Percentiles rank a stretch among this genome's conserved stretches.
phyloP scores from a whole-genome alignment of 2,888 invertebrate genomes.

The Hartigia nigra region DNA sequence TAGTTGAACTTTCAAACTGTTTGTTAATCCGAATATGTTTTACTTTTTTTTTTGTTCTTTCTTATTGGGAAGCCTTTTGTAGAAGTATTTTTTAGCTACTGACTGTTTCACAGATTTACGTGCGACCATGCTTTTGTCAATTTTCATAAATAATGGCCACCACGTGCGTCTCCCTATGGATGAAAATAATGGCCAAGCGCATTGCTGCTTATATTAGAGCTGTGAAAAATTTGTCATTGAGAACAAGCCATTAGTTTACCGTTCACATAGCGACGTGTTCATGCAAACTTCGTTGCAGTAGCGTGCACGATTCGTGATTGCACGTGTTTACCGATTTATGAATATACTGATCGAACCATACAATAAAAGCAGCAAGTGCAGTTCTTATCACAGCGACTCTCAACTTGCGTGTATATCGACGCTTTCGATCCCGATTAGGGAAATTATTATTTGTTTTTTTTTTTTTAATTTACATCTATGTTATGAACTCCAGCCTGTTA shows the following conservation, averaged over 20 bases:
- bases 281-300: neutral
- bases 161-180: neutral
- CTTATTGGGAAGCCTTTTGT: neutral
- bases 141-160: neutral
- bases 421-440: neutral
- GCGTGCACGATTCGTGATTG: neutral
- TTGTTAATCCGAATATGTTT: neutral
- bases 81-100: neutral
- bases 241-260: neutral
- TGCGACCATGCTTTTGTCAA: neutral
- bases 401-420: slow-evolving; percentile 27
- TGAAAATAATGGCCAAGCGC: neutral
- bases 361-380: slow-evolving; percentile 21
- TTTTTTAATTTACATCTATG: neutral
- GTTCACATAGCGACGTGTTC: neutral
- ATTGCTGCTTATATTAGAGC: neutral
- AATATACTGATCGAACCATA: neutral
- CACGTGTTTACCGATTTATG: neutral
- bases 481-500: neutral
- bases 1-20: neutral
- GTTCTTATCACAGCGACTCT: slow-evolving; percentile 51
- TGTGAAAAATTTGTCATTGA: neutral
- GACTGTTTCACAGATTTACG: neutral
- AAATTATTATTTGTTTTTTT: too few relatives aligned
- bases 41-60: neutral